Base-by-base conservation (phyloP, 2,888 invertebrate species). In the Meloe dianella region DNA sequence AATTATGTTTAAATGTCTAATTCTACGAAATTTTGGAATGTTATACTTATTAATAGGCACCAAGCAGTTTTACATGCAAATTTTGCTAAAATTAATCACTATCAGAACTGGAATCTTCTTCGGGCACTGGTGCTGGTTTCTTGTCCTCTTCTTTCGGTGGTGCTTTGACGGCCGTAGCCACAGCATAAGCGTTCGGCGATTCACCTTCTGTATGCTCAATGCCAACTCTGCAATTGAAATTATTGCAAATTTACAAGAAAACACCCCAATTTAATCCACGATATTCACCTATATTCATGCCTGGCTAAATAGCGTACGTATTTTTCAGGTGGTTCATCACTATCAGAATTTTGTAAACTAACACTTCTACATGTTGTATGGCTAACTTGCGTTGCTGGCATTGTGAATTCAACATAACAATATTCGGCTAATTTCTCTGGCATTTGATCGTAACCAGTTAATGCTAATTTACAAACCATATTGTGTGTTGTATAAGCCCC, bases 401-500 rank as follows among this genome's bases (percentile, higher is more conserved):
- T 99, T 59, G 97, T 98, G 85, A 98, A 99, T 85, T 98, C 97
- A 35, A 98, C 97, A 82, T 90, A 90, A 75, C 95, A 94, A 84
- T 90, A 92, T 74, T 92, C 92, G 69, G 96, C 92, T 82, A 98
- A 88, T 83, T 93, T 91, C 72, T 95, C 96, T 29, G 99, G 99
- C 81, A 98, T 91, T 86, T 97, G 95, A 85, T 99, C 99, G 86
- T 95, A 99, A 59, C 96, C 96, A 24, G 97, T 98, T 73, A 99
- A 88, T 70, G 96, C 95, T 88, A 99, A 91, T 70, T 95, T 91
- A 80, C 97, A 95, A 71, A 95, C 93, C 85, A 99, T 90, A 83
- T 97, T 92, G 87, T 99, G 98, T 22, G 95, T 96, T 70, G 98
- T 98, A 85, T 99, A 99, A 24, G 99, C 98, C 63, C 97, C 98